Base-by-base conservation (phyloP, 2,797 vertebrate genomes). In the Mormyrus hasselquistii region DNA sequence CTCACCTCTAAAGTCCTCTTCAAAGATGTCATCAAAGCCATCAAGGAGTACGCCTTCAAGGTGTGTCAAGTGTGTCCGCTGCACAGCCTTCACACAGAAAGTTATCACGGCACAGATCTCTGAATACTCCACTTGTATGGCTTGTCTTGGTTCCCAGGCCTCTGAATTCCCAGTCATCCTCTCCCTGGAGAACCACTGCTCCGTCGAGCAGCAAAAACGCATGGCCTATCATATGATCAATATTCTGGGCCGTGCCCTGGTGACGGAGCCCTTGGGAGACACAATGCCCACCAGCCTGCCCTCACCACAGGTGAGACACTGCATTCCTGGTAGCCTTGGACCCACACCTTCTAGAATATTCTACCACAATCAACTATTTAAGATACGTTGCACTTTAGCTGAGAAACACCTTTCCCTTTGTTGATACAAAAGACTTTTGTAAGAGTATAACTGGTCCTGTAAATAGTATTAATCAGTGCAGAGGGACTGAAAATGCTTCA, bases 171-270 rank as follows among this genome's bases (percentile, higher is more conserved):
- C 99, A 0, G 97, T 99, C 86, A 98, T 99, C 93, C 94, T 99
- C 90, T 99, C 99, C 84, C 93, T 99, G 96, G 98, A 99, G 95
- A 99, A 98, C 91, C 99, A 99, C 94, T 99, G 99, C 94, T 95
- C 92, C 0, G 59, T 98, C 2, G 96, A 96, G 0, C 99, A 99
- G 90, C 99, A 99, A 95, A 97, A 94, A 12, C 93, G 96, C 89
- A 97, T 99, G 97, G 97, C 97, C 34, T 91, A 94, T 2, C 93
- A 99, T 91, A 86, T 99, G 94, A 95, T 89, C 0, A 91, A 93
- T 7, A 98, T 98, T 91, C 94, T 99, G 92, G 96, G 97, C 2
- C 93, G 96, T 3, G 95, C 96, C 93, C 95, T 99, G 89, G 87
- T 99, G 92, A 94, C 94, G 14, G 93, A 90, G 41, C 97, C 97